Evolutionary conservation across 2,797 vertebrate species (phyloP).

Genomic region (Kryptolebias ocellatus): DNA sequence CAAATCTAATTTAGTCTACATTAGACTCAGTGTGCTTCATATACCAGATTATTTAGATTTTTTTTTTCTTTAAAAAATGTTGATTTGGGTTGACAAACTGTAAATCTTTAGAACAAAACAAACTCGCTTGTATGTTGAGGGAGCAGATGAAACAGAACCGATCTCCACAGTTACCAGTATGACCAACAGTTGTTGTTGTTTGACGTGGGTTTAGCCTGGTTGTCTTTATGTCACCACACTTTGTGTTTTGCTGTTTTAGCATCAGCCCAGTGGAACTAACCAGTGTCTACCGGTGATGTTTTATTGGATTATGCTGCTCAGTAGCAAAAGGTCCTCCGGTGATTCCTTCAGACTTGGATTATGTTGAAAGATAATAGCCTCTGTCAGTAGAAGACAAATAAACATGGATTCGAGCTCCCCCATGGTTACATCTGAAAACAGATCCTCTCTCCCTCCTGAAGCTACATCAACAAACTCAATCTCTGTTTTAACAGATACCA

Average conservation of each 20-base stretch:
- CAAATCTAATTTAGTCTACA: conserved; percentile 21
- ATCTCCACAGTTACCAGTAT: not conserved
- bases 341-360: conserved; percentile 46
- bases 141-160: not conserved
- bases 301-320: conserved; percentile 61
- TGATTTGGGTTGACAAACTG: not conserved
- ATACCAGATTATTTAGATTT: not conserved
- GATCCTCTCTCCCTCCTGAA: conserved; percentile 59
- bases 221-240: conserved; percentile 21
- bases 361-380: conserved; percentile 67
- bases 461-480: conserved; percentile 70
- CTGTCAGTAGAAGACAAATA: conserved; percentile 76
- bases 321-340: conserved; percentile 31
- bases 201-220: conserved; percentile 10
- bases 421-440: conserved; percentile 65
- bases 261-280: conserved; percentile 15
- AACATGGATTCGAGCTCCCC: conserved; percentile 61
- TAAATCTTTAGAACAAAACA: not conserved
- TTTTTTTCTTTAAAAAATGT: not conserved
- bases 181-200: conserved; percentile 3
- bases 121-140: too few relatives aligned
- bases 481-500: conserved; percentile 71
- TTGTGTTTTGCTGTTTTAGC: conserved; percentile 16
- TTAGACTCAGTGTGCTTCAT: not conserved
- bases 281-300: conserved; percentile 45